Conservation (phyloP, 2,113 vertebrate genomes). For the Gila orcuttii region DNA sequence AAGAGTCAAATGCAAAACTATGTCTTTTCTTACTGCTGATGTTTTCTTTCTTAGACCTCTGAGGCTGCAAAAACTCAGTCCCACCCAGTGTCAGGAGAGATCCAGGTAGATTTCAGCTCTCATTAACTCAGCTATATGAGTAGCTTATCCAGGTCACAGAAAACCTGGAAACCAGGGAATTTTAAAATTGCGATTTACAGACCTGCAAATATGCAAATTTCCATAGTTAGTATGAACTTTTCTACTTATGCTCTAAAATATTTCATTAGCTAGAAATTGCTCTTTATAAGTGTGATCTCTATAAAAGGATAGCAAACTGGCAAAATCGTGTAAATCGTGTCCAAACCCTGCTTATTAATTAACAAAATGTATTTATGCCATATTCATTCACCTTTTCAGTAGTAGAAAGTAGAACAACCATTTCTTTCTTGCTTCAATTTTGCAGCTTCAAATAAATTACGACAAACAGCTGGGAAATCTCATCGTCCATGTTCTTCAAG, state of each 20-base stretch:
- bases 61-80: slow-evolving; percentile 83
- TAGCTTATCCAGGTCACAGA: background rate
- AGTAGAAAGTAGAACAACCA: background rate
- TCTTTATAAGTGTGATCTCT: background rate
- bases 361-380: background rate
- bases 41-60: slow-evolving; percentile 73
- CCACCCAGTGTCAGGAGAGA: slow-evolving; percentile 92
- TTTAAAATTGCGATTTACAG: background rate
- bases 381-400: background rate
- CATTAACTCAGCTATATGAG: background rate
- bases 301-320: background rate
- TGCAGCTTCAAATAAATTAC: slow-evolving; percentile 97
- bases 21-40: slow-evolving; percentile 5
- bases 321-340: background rate
- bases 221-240: background rate
- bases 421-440: slow-evolving; percentile 17
- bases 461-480: slow-evolving; percentile 96
- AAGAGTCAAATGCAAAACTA: background rate
- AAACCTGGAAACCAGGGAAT: background rate
- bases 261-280: background rate
- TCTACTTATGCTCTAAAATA: background rate
- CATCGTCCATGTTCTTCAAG: slow-evolving; percentile 97
- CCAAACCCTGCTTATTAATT: background rate
- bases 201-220: background rate
- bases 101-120: slow-evolving; percentile 82